Evolutionary conservation across 2,797 vertebrate species (phyloP).

Genomic region (Serranus cabrilla): DNA sequence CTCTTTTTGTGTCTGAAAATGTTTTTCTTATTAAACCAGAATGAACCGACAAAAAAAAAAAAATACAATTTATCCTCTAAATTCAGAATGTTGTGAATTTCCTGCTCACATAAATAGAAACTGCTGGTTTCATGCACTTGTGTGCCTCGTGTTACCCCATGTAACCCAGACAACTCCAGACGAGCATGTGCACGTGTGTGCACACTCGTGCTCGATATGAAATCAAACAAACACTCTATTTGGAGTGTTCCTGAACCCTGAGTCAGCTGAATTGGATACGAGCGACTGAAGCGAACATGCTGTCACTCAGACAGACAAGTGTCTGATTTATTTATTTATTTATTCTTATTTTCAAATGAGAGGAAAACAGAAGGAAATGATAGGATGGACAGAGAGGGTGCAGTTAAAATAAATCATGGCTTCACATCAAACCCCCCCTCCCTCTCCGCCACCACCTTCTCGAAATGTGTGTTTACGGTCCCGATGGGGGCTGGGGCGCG

Average conservation of each 20-base stretch:
- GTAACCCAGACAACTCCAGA: constrained; percentile 38
- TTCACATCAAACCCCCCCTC: not conserved
- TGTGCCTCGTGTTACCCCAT: constrained; percentile 1
- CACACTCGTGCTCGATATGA: constrained; percentile 40
- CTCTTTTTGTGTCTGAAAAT: constrained; percentile 5
- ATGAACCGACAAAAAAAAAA: constrained; percentile 14
- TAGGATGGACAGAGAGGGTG: constrained; percentile 30
- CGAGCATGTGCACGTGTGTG: constrained; percentile 25
- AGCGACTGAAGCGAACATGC: constrained; percentile 27
- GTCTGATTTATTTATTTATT: not conserved
- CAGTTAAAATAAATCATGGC: constrained; percentile 48
- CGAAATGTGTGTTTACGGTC: constrained; percentile 50
- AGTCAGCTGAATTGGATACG: constrained; percentile 48
- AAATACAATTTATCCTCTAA: constrained; percentile 10
- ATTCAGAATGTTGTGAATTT: constrained; percentile 19
- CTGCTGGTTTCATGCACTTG: constrained; percentile 2
- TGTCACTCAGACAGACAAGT: constrained; percentile 38
- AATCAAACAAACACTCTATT: constrained; percentile 50
- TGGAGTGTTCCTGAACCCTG: constrained; percentile 28
- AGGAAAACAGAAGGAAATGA: constrained; percentile 18
- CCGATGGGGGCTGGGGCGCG: constrained; percentile 62
- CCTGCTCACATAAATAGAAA: not conserved
- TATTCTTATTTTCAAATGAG: constrained; percentile 15
- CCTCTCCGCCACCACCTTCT: not conserved
- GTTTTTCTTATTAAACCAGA: constrained; percentile 20